Percentiles rank a stretch among this genome's conserved stretches.
These are phyloP conservation scores for Antheraea pernyi DNA, from an alignment of 1,140 invertebrate species.

Conservation along the genomic window DNA sequence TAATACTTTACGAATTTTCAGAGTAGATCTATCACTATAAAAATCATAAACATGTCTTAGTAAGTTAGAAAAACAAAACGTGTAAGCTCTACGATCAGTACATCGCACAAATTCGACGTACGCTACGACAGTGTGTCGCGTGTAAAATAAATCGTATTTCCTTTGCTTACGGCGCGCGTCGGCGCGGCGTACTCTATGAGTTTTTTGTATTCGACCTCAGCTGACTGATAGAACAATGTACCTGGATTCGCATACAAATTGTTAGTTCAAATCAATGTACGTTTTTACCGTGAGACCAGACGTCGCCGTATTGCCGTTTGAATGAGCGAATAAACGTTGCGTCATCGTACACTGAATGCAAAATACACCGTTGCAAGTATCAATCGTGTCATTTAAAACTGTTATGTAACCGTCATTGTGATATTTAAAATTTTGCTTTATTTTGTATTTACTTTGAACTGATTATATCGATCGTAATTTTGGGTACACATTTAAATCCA, in stretches of 20 bases:
- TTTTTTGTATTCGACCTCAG: constrained; percentile 23
- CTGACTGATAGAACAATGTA: constrained; percentile 15
- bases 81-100: not conserved
- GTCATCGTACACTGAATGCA: constrained; percentile 5
- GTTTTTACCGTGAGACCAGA: constrained; percentile 21
- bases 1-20: too few relatives aligned
- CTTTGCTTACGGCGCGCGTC: constrained; percentile 13
- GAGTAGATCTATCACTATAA: too few relatives aligned
- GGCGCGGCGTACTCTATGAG: constrained; percentile 16
- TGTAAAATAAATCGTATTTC: constrained; percentile 43
- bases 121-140: not conserved
- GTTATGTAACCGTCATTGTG: not conserved
- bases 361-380: not conserved
- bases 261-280: constrained; percentile 21
- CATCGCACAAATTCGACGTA: not conserved
- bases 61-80: too few relatives aligned
- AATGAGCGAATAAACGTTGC: constrained; percentile 12
- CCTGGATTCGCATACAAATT: constrained; percentile 24
- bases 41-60: too few relatives aligned
- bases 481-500: too few relatives aligned
- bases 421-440: not conserved
- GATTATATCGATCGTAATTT: too few relatives aligned
- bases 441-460: not conserved
- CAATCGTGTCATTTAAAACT: not conserved
- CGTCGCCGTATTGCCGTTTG: constrained; percentile 7